Evolutionary conservation across 2,888 invertebrate genomes (phyloP).

Genomic region (Mythimna albipuncta): DNA sequence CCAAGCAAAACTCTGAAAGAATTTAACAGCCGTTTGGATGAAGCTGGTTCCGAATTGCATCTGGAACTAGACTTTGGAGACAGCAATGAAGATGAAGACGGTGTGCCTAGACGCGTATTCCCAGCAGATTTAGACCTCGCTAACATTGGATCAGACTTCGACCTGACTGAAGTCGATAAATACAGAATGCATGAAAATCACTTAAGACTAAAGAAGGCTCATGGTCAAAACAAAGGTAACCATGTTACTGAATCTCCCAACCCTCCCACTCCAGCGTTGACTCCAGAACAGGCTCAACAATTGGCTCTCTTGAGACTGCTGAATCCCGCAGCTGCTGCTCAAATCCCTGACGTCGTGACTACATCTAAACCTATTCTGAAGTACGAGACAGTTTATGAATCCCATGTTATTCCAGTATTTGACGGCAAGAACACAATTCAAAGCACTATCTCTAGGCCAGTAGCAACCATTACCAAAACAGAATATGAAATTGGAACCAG

Average conservation of each 20-base stretch:
- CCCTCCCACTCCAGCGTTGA: constrained; percentile 88
- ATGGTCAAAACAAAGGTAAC: constrained; percentile 85
- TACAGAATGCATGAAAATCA: constrained; percentile 89
- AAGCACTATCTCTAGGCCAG: constrained; percentile 94
- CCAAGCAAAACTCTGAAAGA: constrained; percentile 96
- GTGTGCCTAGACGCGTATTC: constrained; percentile 87
- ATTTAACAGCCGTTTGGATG: constrained; percentile 96
- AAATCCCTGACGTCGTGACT: constrained; percentile 93
- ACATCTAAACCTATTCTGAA: constrained; percentile 94
- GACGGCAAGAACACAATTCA: constrained; percentile 94
- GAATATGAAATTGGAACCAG: constrained; percentile 95
- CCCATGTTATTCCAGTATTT: constrained; percentile 95
- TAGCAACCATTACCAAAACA: constrained; percentile 95
- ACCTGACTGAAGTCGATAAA: constrained; percentile 93
- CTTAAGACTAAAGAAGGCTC: constrained; percentile 87
- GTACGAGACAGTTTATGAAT: constrained; percentile 95
- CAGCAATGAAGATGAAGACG: constrained; percentile 92
- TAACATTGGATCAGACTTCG: constrained; percentile 93
- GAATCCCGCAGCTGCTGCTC: constrained; percentile 92
- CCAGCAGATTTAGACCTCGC: constrained; percentile 93
- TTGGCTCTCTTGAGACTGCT: constrained; percentile 93
- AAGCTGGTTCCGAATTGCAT: constrained; percentile 96
- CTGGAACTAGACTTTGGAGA: constrained; percentile 96
- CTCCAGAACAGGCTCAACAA: constrained; percentile 94
- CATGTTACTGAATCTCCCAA: constrained; percentile 89